Base-by-base conservation (phyloP, 2,113 vertebrate species). In the Rhinichthys klamathensis region DNA sequence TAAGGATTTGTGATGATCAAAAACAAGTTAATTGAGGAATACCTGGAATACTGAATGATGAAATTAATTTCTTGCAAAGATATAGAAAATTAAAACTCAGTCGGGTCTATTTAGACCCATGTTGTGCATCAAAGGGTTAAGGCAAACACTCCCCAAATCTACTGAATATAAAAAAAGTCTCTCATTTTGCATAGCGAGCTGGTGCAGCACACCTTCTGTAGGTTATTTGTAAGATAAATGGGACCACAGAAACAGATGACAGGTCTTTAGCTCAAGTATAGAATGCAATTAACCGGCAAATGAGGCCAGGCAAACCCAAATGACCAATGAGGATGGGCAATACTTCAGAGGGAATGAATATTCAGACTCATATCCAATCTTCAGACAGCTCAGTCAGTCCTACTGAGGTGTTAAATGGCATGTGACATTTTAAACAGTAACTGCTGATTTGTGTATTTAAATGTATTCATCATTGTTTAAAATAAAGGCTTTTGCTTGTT, bases 261-360 rank as follows among this genome's bases (percentile, higher is more conserved):
- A 95, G 94, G 93, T 94, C 94, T 94, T 94, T 94, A 94, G 92
- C 94, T 95, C 92, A 94, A 94, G 93, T 94, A 94, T 92, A 94
- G 94, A 95, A 95, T 92, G 94, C 94, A 95, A 95, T 95, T 95
- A 95, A 94, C 93, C 93, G 93, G 94, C 93, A 95, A 95, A 95
- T 95, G 94, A 95, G 94, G 93, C 94, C 94, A 93, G 91, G 91
- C 91, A 92, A 94, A 92, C 91, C 88, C 88, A 90, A 93, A 91
- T 93, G 94, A 94, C 94, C 94, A 93, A 91, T 92, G 86, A 61
- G 89, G 89, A 91, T 84, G 86, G 91, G 92, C 88, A 90, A 90
- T 89, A 90, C 91, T 93, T 91, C 91, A 85, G 89, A 89, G 91
- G 92, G 88, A 90, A 90, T 84, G 86, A 90, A 90, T 91, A 92